Evolutionary conservation across 2,113 vertebrate species (phyloP), one percentile per base, ranked within the genome.

Genomic region (Barbus barbus): DNA sequence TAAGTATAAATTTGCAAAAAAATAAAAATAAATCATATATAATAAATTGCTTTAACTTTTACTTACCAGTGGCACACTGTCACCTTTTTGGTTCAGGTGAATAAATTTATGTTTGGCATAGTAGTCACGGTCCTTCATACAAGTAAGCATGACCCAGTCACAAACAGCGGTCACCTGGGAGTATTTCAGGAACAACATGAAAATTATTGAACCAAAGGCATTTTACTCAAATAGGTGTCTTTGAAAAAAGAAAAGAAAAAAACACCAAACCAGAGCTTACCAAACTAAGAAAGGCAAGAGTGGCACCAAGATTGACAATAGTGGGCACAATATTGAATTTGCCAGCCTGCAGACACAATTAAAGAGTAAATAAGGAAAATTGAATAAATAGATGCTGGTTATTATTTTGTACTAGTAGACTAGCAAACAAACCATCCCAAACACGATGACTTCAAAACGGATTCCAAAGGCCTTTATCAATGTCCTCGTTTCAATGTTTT

Each of bases 401-500:
- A 18, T 41, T 41, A 78, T 22, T 31, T 22, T 9, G 4, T 60
- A 41, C 6, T 6, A 2, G 9, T 44, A 79, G 9, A 79, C 16
- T 2, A 77, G 28, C 26, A 38, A 33, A 33, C 78, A 3, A 74
- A 96, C 96, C 92, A 94, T 93, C 83, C 96, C 96, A 81, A 96
- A 96, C 61, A 97, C 95, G 8, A 96, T 91, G 89, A 97, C 88
- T 79, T 96, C 95, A 48, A 97, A 95, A 31, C 95, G 96, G 86
- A 97, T 96, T 82, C 96, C 96, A 0, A 95, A 97, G 7, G 95
- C 95, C 88, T 97, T 97, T 89, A 94, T 88, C 77, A 96, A 93
- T 0, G 93, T 96, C 86, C 95, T 93, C 26, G 67, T 90, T 38
- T 97, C 95, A 0, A 11, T 41, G 38, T 91, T 94, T 0, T 85